Percentiles rank a stretch among this genome's conserved stretches.
phyloP scores from a whole-genome alignment of 2,113 vertebrate species.

The Chauna torquata region DNA sequence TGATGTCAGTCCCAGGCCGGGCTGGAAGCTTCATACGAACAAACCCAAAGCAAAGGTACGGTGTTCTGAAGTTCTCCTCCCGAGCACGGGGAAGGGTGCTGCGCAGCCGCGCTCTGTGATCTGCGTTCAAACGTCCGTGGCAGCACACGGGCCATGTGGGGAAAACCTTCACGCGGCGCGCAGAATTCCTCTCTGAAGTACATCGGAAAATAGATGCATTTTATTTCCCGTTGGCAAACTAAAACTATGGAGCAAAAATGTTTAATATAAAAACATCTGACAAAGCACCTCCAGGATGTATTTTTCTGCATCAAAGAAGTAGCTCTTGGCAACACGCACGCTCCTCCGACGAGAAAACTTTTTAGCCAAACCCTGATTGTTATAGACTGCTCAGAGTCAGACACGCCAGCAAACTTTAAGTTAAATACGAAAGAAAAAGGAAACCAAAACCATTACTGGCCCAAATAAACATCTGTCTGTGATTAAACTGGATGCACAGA shows the following conservation, averaged over 20 bases:
- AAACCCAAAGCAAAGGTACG: background rate
- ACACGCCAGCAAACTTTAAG: constrained; percentile 27
- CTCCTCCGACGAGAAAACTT: constrained; percentile 35
- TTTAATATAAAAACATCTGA: constrained; percentile 80
- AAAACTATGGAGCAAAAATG: constrained; percentile 59
- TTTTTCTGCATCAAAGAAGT: constrained; percentile 75
- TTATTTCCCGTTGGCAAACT: constrained; percentile 62
- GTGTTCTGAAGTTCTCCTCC: background rate
- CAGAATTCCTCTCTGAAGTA: constrained; percentile 54
- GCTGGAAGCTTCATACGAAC: background rate
- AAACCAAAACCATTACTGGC: constrained; percentile 37
- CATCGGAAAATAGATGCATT: constrained; percentile 61
- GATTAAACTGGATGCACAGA: constrained; percentile 43
- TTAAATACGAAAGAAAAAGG: constrained; percentile 33
- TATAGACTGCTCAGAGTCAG: background rate
- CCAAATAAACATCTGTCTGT: constrained; percentile 54
- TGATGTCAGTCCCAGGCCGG: background rate
- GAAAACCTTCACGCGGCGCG: background rate
- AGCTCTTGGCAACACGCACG: constrained; percentile 68
- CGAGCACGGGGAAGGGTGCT: accelerated
- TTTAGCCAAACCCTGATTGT: constrained; percentile 43
- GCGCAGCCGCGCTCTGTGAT: background rate
- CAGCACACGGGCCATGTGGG: background rate
- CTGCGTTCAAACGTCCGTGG: background rate
- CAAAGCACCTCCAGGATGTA: constrained; percentile 77